A percentile compares a stretch with the other conserved stretches of the same genome.
Conservation (phyloP, 2,113 vertebrate species). For the Etheostoma cragini region DNA sequence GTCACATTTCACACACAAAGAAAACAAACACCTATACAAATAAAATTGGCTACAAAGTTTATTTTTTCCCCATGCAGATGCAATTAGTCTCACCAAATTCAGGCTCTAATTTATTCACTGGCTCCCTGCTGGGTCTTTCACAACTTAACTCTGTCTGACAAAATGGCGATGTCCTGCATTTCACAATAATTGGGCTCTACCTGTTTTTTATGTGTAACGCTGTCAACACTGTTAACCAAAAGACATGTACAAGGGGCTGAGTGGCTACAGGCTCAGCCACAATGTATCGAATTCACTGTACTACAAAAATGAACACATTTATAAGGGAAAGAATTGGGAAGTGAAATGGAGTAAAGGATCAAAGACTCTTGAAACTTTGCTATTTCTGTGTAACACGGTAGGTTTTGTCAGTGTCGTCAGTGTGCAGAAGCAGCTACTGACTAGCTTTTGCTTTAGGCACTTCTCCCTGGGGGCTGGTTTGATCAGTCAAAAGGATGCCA, state of each 20-base stretch:
- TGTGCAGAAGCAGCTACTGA: slow-evolving; percentile 44
- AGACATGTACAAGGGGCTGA: background rate
- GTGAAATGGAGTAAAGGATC: slow-evolving; percentile 24
- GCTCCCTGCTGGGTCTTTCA: slow-evolving; percentile 47
- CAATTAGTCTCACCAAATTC: slow-evolving; percentile 57
- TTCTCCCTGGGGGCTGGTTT: slow-evolving; percentile 52
- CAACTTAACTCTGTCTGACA: slow-evolving; percentile 37
- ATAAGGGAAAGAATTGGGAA: slow-evolving; percentile 17
- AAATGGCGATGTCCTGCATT: slow-evolving; percentile 13
- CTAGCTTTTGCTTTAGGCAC: slow-evolving; percentile 67
- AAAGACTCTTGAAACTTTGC: slow-evolving; percentile 57
- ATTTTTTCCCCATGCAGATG: slow-evolving; percentile 38
- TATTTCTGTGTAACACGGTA: slow-evolving; percentile 39
- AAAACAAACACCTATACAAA: slow-evolving; percentile 32
- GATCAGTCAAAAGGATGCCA: slow-evolving; percentile 58
- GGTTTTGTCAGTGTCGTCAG: slow-evolving; percentile 54
- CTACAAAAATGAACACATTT: slow-evolving; percentile 2
- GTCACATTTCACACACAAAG: slow-evolving; percentile 21
- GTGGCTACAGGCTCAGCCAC: background rate
- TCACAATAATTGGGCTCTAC: background rate
- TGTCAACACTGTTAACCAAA: slow-evolving; percentile 27
- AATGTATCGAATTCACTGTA: background rate
- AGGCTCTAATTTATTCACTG: slow-evolving; percentile 27
- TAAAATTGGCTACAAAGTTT: background rate
- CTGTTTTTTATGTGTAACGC: slow-evolving; percentile 10